Evolutionary conservation across 2,113 vertebrate species (phyloP), one percentile per base, ranked within the genome.

Genomic region (Sorex fumeus): DNA sequence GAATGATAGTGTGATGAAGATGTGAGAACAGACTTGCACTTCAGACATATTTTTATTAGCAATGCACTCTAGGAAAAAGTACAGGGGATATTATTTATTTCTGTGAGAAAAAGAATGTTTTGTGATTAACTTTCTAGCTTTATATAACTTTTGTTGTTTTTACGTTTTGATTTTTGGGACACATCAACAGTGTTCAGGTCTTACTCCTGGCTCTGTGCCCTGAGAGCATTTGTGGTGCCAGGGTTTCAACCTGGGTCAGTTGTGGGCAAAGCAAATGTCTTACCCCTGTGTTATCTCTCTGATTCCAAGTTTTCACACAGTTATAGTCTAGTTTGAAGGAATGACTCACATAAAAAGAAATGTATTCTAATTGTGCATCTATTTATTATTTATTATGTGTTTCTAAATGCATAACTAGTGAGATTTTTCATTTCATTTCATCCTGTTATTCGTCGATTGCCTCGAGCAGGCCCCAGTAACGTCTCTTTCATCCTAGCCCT

Each of bases 1-100:
- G 34, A 80, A 57, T 62, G 36, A 28, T 84, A 72, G 62, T 69
- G 18, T 74, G 15, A 72, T 87, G 12, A 85, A 88, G 43, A 81
- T 40, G 6, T 88, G 60, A 94, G 69, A 91, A 94, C 12, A 90
- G 36, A 86, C 7, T 72, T 84, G 36, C 1, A 75, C 0, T 78
- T 32, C 19, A 84, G 87, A 8, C 32, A 85, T 27, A 70, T 71
- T 91, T 60, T 77, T 81, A 89, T 84, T 64, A 75, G 30, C 36
- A 77, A 91, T 36, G 40, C 13, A 71, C 80, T 76, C 40, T 34
- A 36, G 32, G 30, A n/a, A 57, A 64, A 32, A 60, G 28, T 13
- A 40, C 77, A 77, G 21, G 66, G 19, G 23, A 27, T 57, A 89
- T 2, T 60, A 45, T 78, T 92, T 45, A 87, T 84, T 81, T 92